phyloP scores from a whole-genome alignment of 2,797 vertebrate genomes.

The Epinephelus malabaricus region DNA sequence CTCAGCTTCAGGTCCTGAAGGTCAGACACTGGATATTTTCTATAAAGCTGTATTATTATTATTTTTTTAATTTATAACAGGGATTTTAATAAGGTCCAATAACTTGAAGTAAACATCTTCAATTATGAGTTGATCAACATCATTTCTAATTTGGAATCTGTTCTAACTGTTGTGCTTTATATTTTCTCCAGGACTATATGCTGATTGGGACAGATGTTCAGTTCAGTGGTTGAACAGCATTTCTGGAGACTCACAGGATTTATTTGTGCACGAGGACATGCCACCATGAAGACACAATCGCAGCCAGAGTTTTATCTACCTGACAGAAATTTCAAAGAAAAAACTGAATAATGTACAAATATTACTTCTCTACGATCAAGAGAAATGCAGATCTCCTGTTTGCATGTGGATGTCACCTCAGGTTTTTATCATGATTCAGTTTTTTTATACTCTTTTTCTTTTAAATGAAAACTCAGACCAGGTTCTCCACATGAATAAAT shows the following conservation, averaged over 20 bases:
- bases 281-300: neutral
- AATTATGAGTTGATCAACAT: neutral
- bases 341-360: neutral
- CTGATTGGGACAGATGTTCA: conserved; percentile 85
- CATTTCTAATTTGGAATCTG: neutral
- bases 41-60: neutral
- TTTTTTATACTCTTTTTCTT: neutral
- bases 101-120: neutral
- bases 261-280: neutral
- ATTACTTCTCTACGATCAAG: neutral
- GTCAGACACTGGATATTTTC: conserved; percentile 56
- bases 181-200: conserved; percentile 76
- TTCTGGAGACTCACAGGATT: conserved; percentile 3
- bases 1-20: conserved; percentile 82
- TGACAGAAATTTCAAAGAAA: neutral
- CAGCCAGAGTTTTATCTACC: neutral
- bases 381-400: neutral
- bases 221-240: conserved; percentile 64
- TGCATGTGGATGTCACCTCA: neutral
- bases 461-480: neutral
- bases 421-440: neutral
- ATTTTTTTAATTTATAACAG: neutral
- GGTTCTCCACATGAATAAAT: neutral
- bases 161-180: conserved; percentile 3
- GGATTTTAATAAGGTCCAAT: neutral